Conservation (phyloP, 2,888 invertebrate genomes). For the Pristionchus japonicus region DNA sequence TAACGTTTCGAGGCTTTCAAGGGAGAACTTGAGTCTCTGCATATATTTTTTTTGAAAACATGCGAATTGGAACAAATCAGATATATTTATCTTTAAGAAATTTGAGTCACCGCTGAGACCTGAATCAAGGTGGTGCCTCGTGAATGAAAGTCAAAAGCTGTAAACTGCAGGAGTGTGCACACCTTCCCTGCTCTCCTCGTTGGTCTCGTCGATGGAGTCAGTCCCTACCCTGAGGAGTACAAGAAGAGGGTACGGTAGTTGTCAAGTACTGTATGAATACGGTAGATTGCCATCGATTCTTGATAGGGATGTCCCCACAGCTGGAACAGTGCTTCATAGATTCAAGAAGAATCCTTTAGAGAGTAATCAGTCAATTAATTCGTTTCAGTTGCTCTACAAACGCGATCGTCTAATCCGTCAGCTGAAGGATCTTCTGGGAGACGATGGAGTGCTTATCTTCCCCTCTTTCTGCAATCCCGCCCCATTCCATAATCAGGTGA, state of each 20-base stretch:
- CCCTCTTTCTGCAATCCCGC: constrained; percentile 75
- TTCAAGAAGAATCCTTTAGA: too few species aligned
- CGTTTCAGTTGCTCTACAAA: constrained; percentile 81
- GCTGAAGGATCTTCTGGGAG: constrained; percentile 82
- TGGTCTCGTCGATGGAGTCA: constrained; percentile 59
- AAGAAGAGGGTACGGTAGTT: constrained; percentile 41
- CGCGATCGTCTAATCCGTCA: constrained; percentile 72
- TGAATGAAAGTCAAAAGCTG: constrained; percentile 81
- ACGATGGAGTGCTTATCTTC: constrained; percentile 82
- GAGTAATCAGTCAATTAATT: neutral
- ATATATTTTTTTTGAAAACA: neutral
- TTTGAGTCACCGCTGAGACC: constrained; percentile 75
- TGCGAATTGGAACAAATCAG: neutral
- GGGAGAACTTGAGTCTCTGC: too few species aligned
- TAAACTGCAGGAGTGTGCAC: constrained; percentile 85
- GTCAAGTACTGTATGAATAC: neutral
- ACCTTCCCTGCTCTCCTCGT: constrained; percentile 83
- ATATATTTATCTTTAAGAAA: neutral
- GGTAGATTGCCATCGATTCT: too few species aligned
- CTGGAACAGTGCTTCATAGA: too few species aligned
- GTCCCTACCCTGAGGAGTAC: constrained; percentile 15
- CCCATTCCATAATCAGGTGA: constrained; percentile 76
- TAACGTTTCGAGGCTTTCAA: too few species aligned
- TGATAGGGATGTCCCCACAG: too few species aligned
- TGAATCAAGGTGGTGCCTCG: constrained; percentile 83